Conservation (phyloP, 2,797 vertebrate species). For the Sus cebifrons region DNA sequence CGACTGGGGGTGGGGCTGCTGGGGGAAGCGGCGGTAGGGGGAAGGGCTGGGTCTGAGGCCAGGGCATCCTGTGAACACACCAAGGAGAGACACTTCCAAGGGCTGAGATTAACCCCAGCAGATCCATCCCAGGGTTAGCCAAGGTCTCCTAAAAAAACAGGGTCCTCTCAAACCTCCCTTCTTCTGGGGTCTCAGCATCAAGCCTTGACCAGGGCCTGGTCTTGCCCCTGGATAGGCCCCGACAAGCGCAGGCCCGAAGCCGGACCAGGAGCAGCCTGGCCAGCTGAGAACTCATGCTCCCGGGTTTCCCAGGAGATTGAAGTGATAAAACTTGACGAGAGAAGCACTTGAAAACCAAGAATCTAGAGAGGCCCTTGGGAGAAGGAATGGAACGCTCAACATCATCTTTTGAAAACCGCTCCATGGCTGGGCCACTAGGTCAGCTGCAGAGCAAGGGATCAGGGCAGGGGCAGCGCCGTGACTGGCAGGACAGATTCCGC, state of each 20-base stretch:
- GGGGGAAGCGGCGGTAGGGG: too few species aligned
- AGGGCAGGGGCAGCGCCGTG: rapidly evolving
- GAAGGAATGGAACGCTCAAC: rapidly evolving
- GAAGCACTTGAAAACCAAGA: too few species aligned
- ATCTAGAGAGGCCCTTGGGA: background rate
- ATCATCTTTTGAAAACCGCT: background rate
- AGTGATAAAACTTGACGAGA: rapidly evolving
- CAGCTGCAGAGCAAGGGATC: background rate
- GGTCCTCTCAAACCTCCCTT: background rate
- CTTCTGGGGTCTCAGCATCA: background rate
- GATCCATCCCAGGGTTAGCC: background rate
- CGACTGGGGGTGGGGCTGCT: rapidly evolving
- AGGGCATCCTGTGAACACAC: background rate
- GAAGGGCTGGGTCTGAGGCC: background rate
- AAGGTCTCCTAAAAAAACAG: background rate
- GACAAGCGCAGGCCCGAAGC: background rate
- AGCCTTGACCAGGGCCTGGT: background rate
- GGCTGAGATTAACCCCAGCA: background rate
- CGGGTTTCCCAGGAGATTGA: rapidly evolving
- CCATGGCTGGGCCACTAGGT: background rate
- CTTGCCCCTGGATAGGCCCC: background rate
- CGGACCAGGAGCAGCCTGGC: background rate
- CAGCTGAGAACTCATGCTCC: background rate
- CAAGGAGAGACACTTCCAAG: background rate
- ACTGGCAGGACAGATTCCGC: background rate